Base-by-base conservation (phyloP, 2,113 vertebrate genomes). In the Lasiurus cinereus region DNA sequence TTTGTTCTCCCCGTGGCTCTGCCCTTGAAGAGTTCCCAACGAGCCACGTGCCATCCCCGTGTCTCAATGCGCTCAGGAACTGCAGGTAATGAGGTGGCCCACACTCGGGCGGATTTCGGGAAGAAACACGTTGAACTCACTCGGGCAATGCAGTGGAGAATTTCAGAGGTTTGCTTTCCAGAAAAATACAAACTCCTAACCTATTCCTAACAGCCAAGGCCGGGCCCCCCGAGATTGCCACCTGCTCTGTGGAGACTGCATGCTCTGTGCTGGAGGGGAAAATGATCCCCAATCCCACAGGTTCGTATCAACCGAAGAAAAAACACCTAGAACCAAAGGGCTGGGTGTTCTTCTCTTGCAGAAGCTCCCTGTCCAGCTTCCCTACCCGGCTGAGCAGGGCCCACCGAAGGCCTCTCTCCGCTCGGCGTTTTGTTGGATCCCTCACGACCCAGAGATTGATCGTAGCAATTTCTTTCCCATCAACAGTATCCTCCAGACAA, bases 391-490 rank as follows among this genome's bases (percentile, higher is more conserved):
- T 93, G 92, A 94, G 96, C 83, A 69, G 29, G 24, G 80, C 48
- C 48, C 93, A 39, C 79, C 76, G 91, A 96, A 97, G 89, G 79
- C 93, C 85, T 85, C 62, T 95, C 96, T 97, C 15, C 19, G 94
- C 96, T 97, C 96, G 97, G 96, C 46, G 0, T 91, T 97, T 98
- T 83, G 83, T 96, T 96, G 98, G 96, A 94, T 96, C 96, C 76
- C 79, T 95, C 91, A 48, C 84, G 67, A 8, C 0, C 3, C 6
- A 0, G 87, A 96, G 98, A 98, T 95, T 97, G 98, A 97, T 97
- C 97, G 93, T 33, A 97, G 94, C 97, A 98, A 97, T 98, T 98
- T 97, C 96, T 97, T 94, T 77, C 93, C 74, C 79, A 93, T 96
- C 96, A 97, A 94, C 73, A 97, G 97, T 97, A 97, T 73, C 94